phyloP scores from a whole-genome alignment of 2,888 invertebrate genomes.

The Orthosia gracilis region DNA sequence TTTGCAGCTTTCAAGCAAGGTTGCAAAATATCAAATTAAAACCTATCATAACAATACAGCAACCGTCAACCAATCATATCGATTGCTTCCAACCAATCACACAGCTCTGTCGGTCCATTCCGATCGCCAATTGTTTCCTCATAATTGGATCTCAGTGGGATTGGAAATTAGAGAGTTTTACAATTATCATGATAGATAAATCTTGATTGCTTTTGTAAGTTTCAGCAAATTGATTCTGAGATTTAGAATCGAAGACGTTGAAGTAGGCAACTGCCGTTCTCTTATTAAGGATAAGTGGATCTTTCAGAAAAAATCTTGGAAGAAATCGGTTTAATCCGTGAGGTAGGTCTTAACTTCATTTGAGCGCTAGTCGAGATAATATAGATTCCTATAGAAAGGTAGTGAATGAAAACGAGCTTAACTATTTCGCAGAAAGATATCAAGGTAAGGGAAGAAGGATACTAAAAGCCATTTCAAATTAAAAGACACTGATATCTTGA shows the following conservation, averaged over 20 bases:
- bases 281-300: constrained; percentile 14
- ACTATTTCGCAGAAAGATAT: background rate
- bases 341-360: background rate
- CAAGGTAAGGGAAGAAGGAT: background rate
- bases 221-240: constrained; percentile 42
- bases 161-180: constrained; percentile 63
- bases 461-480: background rate
- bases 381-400: background rate
- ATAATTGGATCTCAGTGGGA: constrained; percentile 59
- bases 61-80: constrained; percentile 33
- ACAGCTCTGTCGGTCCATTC: constrained; percentile 37
- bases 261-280: background rate
- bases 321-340: background rate
- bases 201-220: constrained; percentile 56
- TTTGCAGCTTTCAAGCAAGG: background rate
- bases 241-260: constrained; percentile 15
- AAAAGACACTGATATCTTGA: constrained; percentile 20
- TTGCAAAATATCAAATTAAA: constrained; percentile 9
- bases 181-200: constrained; percentile 59
- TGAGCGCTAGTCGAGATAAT: no score
- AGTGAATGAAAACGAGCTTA: background rate
- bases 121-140: constrained; percentile 60
- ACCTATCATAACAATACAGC: constrained; percentile 43
- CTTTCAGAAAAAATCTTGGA: background rate
- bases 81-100: constrained; percentile 54